Base-by-base conservation (phyloP, 2,888 invertebrate genomes). In the Tetropium fuscum region DNA sequence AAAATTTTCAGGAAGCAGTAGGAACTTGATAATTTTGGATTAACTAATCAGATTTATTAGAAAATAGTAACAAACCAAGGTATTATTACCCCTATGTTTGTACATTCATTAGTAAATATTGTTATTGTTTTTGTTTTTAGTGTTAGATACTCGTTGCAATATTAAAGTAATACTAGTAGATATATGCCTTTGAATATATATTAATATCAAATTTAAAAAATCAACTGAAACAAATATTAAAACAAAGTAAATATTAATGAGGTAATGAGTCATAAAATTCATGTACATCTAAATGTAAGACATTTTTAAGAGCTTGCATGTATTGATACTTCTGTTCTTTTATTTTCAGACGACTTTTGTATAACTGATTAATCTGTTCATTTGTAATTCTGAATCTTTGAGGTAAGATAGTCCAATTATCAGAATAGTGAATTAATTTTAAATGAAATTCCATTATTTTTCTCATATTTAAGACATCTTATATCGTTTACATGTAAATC, bases 221-320 rank as follows among this genome's bases (percentile, higher is more conserved):
- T 13, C 11, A 6, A 7, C 3, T 3, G 3, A 34, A 34, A 7
- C 15, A 34, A 3, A 13, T 34, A 34, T 34, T 34, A n/a, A n/a
- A n/a, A n/a, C n/a, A n/a, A n/a, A n/a, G n/a, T 2, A 5, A n/a
- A 8, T 19, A 22, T 44, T 44, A 47, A 57, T 32, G 48, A 55
- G 49, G 44, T 44, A 57, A 44, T 34, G 44, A 40, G 16, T 57
- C 55, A 58, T 47, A 55, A 47, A 55, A 47, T 34, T 55, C 55
- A n/a, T n/a, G n/a, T n/a, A n/a, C n/a, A n/a, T n/a, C n/a, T n/a
- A n/a, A n/a, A n/a, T n/a, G 19, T 55, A 34, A 34, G 13, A 34
- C 34, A 34, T 7, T 34, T 13, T 34, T 34, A 34, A 34, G 34
- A 6, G 34, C 34, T 34, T 10, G 34, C 15, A 34, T 5, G 41